phyloP scores from a whole-genome alignment of 2,888 invertebrate species.

The Emmelina monodactyla region DNA sequence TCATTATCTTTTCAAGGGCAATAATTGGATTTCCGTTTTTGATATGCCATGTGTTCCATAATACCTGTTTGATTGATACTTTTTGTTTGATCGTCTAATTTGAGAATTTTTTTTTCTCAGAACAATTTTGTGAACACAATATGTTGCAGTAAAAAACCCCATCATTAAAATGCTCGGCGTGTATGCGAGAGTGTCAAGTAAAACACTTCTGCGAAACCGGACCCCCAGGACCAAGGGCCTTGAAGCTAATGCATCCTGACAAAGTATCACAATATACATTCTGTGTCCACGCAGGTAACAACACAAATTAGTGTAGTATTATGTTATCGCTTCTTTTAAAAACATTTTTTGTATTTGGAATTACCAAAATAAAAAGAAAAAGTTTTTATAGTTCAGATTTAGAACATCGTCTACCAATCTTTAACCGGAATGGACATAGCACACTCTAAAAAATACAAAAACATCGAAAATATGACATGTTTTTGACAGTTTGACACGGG shows the following conservation, averaged over 20 bases:
- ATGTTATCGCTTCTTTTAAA: slow-evolving; percentile 42
- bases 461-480: slow-evolving; percentile 49
- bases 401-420: slow-evolving; percentile 22
- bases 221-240: slow-evolving; percentile 25
- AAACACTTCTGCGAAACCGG: slow-evolving; percentile 60
- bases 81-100: too few species aligned
- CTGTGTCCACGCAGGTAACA: slow-evolving; percentile 46
- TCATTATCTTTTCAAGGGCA: slow-evolving; percentile 8
- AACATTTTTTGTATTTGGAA: too few species aligned
- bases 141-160: not conserved
- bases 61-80: too few species aligned
- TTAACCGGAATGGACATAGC: slow-evolving; percentile 27
- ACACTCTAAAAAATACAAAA: slow-evolving; percentile 34
- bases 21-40: slow-evolving; percentile 11
- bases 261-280: slow-evolving; percentile 55
- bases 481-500: slow-evolving; percentile 59
- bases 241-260: slow-evolving; percentile 44
- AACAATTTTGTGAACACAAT: too few species aligned
- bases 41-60: slow-evolving; percentile 1
- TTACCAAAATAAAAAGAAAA: too few species aligned
- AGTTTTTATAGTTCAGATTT: too few species aligned
- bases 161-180: not conserved
- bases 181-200: slow-evolving; percentile 33
- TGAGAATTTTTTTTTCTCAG: too few species aligned
- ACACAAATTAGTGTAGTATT: slow-evolving; percentile 56